Percentiles rank a stretch among this genome's conserved stretches.
Evolutionary conservation across 2,113 vertebrate genomes (phyloP).

Genomic region (Misgurnus mizolepis): DNA sequence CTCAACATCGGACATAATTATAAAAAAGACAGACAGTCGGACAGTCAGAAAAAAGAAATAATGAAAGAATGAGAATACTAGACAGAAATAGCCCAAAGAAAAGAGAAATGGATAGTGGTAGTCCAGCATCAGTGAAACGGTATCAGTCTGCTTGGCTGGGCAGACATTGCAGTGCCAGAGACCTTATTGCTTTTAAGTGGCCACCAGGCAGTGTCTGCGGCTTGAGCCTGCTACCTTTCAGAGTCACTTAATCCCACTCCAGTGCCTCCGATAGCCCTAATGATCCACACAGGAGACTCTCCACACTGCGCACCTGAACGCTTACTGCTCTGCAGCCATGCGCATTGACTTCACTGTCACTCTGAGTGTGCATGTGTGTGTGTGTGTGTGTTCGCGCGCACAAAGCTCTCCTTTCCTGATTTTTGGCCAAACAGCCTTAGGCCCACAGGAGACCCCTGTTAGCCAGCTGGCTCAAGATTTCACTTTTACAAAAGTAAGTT

Average conservation of each 20-base stretch:
- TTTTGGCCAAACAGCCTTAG: constrained; percentile 21
- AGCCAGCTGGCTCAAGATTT: constrained; percentile 44
- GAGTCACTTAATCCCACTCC: constrained; percentile 72
- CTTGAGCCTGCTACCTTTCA: constrained; percentile 52
- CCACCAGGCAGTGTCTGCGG: constrained; percentile 40
- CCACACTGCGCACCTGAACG: constrained; percentile 39
- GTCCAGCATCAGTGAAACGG: background rate
- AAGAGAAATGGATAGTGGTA: background rate
- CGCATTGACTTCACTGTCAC: constrained; percentile 28
- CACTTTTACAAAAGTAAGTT: constrained; percentile 30
- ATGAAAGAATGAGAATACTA: constrained; percentile 6
- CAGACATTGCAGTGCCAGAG: constrained; percentile 34
- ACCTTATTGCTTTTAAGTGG: constrained; percentile 48
- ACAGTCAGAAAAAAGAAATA: constrained; percentile 20
- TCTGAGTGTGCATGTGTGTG: constrained; percentile 47
- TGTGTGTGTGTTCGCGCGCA: constrained; percentile 24
- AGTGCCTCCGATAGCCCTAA: constrained; percentile 74
- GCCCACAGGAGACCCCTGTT: constrained; percentile 29
- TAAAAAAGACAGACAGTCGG: no score
- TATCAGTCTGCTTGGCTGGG: constrained; percentile 26
- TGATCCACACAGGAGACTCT: constrained; percentile 67
- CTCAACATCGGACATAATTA: no score
- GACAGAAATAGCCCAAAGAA: background rate
- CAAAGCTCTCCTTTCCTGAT: constrained; percentile 32
- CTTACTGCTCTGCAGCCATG: constrained; percentile 25